phyloP scores from a whole-genome alignment of 2,113 vertebrate species.

The Oryzias melastigma region DNA sequence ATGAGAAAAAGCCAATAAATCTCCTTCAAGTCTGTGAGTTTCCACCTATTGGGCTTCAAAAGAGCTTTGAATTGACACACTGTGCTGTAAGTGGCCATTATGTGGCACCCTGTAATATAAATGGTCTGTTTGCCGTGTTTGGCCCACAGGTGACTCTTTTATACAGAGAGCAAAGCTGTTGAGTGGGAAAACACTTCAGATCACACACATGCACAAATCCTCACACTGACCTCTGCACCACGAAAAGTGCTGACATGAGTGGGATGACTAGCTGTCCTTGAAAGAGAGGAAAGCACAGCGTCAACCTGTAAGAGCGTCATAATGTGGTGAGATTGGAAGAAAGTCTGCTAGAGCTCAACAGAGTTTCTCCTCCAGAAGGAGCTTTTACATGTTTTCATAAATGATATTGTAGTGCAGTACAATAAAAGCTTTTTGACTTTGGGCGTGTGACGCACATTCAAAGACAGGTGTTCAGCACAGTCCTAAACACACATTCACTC shows the following conservation, averaged over 20 bases:
- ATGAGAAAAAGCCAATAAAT: constrained; percentile 10
- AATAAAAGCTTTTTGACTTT: no score
- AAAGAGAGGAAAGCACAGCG: constrained; percentile 29
- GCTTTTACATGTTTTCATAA: no score
- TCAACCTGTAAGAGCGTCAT: constrained; percentile 41
- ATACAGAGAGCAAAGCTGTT: constrained; percentile 18
- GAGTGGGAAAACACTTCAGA: constrained; percentile 29
- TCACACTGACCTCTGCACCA: constrained; percentile 32
- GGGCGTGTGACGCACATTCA: no score
- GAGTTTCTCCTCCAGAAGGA: no score
- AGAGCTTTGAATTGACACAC: constrained; percentile 16
- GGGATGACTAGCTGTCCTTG: constrained; percentile 66
- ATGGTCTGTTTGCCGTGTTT: constrained; percentile 15
- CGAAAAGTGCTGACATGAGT: constrained; percentile 46
- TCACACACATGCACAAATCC: constrained; percentile 42
- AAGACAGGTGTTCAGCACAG: no score
- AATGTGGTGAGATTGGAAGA: constrained; percentile 9
- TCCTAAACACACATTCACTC: no score
- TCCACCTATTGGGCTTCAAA: constrained; percentile 11
- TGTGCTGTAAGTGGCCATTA: constrained; percentile 23
- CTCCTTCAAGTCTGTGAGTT: constrained; percentile 18
- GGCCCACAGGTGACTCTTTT: constrained; percentile 41
- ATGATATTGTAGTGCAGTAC: no score
- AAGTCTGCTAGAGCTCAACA: constrained; percentile 20
- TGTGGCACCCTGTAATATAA: constrained; percentile 36